These are phyloP conservation scores for Megaustenia siamemsis DNA, from an alignment of 2,888 invertebrate species.

Conservation along the genomic window DNA sequence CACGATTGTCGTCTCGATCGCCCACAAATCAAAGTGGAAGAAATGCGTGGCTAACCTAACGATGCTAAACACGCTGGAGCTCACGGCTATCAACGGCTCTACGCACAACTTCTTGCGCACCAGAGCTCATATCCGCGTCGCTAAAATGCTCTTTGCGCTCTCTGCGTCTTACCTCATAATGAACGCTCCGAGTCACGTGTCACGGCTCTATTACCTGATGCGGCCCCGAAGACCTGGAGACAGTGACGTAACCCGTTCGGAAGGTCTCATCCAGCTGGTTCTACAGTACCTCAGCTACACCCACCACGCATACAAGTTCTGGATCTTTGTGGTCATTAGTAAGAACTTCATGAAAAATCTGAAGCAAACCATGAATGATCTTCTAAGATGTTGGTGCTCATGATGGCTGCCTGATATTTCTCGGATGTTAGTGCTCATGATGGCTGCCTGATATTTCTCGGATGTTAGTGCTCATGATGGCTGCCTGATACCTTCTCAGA, in stretches of 20 bases:
- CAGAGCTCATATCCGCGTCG: slow-evolving; percentile 59
- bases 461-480: no score
- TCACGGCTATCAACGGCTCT: background rate
- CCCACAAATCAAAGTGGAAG: slow-evolving; percentile 46
- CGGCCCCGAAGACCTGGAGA: background rate
- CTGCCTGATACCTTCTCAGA: no score
- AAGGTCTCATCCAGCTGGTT: slow-evolving; percentile 55
- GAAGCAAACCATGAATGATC: background rate
- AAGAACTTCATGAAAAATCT: slow-evolving; percentile 55
- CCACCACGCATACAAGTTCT: slow-evolving; percentile 60
- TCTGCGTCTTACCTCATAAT: slow-evolving; percentile 58
- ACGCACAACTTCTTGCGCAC: background rate
- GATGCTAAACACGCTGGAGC: background rate
- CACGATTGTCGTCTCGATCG: slow-evolving; percentile 54
- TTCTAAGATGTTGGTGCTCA: background rate
- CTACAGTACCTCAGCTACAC: slow-evolving; percentile 58
- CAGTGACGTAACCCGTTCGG: slow-evolving; percentile 36
- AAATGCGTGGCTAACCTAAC: slow-evolving; percentile 10
- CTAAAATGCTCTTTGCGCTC: slow-evolving; percentile 60
- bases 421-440: no score
- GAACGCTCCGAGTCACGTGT: slow-evolving; percentile 61
- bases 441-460: no score
- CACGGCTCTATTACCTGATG: slow-evolving; percentile 59
- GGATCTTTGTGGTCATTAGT: slow-evolving; percentile 60
- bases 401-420: background rate